Evolutionary conservation across 2,888 invertebrate genomes (phyloP), one percentile per base, ranked within the genome.

Genomic region (Platycnemis pennipes): DNA sequence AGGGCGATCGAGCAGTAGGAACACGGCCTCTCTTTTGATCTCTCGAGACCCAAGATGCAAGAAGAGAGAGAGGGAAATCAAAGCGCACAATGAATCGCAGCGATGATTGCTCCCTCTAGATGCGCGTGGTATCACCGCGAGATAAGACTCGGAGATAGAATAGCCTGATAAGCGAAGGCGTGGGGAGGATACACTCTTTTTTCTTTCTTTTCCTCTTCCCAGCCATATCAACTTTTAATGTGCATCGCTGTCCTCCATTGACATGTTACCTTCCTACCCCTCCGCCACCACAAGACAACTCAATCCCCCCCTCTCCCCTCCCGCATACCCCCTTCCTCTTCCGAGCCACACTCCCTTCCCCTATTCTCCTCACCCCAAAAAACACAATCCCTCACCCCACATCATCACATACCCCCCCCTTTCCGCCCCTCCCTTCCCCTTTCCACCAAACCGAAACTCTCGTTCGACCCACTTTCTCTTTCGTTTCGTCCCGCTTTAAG

Each of bases 381-480:
- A n/a, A n/a, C n/a, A n/a, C n/a, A 49, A 49, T 49, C 49, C 49
- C 49, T 19, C 49, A 16, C 4, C 49, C 49, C 49, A 16, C n/a
- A 16, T 19, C 49, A 49, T 49, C 49, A 0, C 4, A 11, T 19
- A 11, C 49, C 49, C 49, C 49, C 49, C 49, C 49, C 11, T 8
- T 11, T 19, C 49, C 19, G 11, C 49, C 3, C 49, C 49, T 2
- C 19, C 49, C 49, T 49, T n/a, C 56, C 91, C 44, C n/a, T 26
- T 44, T 69, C 63, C 56, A 42, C 91, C 63, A 44, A 11, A 77
- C 77, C 77, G 37, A 77, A 77, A 77, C 77, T 69, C 91, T 56
- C 91, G n/a, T 69, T 91, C 91, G 91, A 91, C 91, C 91, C 63
- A 91, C 91, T 91, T 91, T 91, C 91, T 91, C 91, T 91, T 91